phyloP scores from a whole-genome alignment of 2,888 invertebrate species.

The Cremastinae sp. region DNA sequence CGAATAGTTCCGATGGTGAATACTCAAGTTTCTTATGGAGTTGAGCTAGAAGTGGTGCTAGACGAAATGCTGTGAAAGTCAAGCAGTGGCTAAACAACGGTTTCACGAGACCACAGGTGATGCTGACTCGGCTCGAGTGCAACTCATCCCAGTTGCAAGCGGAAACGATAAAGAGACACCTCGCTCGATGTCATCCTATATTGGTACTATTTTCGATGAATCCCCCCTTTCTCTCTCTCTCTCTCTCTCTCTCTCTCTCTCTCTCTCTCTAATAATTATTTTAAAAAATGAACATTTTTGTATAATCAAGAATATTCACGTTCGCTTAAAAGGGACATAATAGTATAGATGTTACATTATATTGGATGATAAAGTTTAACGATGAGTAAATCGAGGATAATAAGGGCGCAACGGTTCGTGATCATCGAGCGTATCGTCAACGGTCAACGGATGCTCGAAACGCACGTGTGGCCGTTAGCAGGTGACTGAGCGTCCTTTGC shows the following conservation, averaged over 20 bases:
- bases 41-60: conserved; percentile 68
- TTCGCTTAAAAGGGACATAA: no score
- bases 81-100: conserved; percentile 76
- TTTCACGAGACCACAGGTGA: conserved; percentile 74
- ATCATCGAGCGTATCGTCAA: conserved; percentile 66
- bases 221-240: no score
- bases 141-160: conserved; percentile 61
- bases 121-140: conserved; percentile 76
- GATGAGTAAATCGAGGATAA: conserved; percentile 39
- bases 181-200: no score
- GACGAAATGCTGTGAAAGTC: conserved; percentile 69
- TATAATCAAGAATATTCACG: no score
- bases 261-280: no score
- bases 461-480: conserved; percentile 67
- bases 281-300: no score
- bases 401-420: conserved; percentile 60
- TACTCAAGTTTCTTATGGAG: conserved; percentile 38
- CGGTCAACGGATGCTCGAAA: conserved; percentile 68
- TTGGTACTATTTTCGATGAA: no score
- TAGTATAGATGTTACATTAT: no score
- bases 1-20: conserved; percentile 52
- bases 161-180: conserved; percentile 43
- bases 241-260: no score
- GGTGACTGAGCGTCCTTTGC: conserved; percentile 63
- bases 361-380: no score